A percentile compares a stretch with the other conserved stretches of the same genome.
Conservation (phyloP, 1,140 invertebrate genomes). For the Ganaspis sp. region DNA sequence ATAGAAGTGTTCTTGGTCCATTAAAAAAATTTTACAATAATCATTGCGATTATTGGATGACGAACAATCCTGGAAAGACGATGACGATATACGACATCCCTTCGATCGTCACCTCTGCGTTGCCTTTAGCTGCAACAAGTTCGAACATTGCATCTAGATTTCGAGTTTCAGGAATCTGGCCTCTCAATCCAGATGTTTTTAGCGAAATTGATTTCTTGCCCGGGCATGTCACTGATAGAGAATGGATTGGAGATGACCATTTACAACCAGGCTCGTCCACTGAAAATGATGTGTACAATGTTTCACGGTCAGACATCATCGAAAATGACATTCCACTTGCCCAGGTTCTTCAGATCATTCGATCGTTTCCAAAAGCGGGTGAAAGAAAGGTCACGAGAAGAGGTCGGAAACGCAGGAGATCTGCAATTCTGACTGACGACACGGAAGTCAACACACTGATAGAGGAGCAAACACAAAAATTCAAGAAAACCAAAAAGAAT, state of each 20-base stretch:
- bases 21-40: slow-evolving; percentile 67
- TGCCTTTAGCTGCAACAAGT: slow-evolving; percentile 66
- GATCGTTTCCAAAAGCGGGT: not conserved
- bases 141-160: slow-evolving; percentile 68
- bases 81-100: slow-evolving; percentile 76
- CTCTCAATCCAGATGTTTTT: slow-evolving; percentile 53
- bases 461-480: no score
- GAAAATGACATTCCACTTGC: not conserved
- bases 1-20: slow-evolving; percentile 67
- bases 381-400: no score
- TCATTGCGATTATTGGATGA: slow-evolving; percentile 47
- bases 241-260: not conserved
- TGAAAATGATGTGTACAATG: not conserved
- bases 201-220: slow-evolving; percentile 43
- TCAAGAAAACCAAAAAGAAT: no score
- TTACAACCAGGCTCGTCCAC: not conserved
- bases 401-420: no score
- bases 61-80: slow-evolving; percentile 65
- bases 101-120: slow-evolving; percentile 64
- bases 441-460: no score
- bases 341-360: not conserved
- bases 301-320: not conserved
- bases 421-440: no score
- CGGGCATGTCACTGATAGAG: not conserved
- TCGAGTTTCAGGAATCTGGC: slow-evolving; percentile 54